These are phyloP conservation scores for Apolygus lucorum DNA, from an alignment of 1,140 invertebrate genomes.

Conservation along the genomic window DNA sequence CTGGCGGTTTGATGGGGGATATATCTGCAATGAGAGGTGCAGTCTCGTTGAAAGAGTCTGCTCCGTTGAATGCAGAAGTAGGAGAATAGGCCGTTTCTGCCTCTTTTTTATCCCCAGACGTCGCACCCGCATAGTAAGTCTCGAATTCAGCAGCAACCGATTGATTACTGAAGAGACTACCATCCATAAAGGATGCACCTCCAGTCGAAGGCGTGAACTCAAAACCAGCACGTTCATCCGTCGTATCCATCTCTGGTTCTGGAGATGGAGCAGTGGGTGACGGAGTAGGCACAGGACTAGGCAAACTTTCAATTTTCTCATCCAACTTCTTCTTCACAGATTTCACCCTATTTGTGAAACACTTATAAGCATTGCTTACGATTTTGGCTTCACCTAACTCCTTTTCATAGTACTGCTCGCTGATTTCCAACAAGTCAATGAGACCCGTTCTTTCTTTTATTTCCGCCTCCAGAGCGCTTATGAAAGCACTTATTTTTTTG, in stretches of 20 bases:
- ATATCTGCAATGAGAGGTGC: no score
- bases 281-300: slow-evolving; percentile 54
- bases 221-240: background rate
- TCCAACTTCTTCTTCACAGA: slow-evolving; percentile 74
- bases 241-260: slow-evolving; percentile 61
- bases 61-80: background rate
- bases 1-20: no score
- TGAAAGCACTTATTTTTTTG: slow-evolving; percentile 66
- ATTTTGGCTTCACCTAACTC: slow-evolving; percentile 87
- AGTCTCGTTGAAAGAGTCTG: background rate
- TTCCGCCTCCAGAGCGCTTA: slow-evolving; percentile 68
- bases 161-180: background rate
- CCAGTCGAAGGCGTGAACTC: background rate
- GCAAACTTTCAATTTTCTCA: slow-evolving; percentile 57
- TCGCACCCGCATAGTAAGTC: background rate
- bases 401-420: slow-evolving; percentile 77
- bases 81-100: no score
- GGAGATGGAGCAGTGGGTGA: slow-evolving; percentile 76
- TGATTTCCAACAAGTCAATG: slow-evolving; percentile 63
- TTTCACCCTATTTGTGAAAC: slow-evolving; percentile 78
- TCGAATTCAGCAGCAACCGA: background rate
- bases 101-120: background rate
- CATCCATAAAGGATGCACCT: slow-evolving; percentile 15
- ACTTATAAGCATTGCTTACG: slow-evolving; percentile 86
- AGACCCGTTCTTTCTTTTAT: slow-evolving; percentile 68